These are phyloP conservation scores for Lampris incognitus DNA, from an alignment of 2,113 vertebrate genomes.

Conservation along the genomic window DNA sequence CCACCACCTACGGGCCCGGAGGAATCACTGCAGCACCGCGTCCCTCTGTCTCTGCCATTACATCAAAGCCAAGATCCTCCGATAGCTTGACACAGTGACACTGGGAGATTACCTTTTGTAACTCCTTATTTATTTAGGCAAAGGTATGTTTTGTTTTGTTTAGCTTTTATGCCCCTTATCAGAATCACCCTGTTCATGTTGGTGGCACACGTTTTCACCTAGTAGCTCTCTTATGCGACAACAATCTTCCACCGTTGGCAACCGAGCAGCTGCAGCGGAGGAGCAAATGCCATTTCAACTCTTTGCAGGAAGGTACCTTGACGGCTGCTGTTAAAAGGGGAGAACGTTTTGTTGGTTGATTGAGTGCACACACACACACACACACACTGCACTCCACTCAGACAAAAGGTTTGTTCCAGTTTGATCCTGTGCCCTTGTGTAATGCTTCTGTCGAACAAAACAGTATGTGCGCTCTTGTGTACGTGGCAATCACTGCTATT, in stretches of 20 bases:
- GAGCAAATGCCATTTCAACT: no score
- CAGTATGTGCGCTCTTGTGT: constrained; percentile 45
- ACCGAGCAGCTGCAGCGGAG: no score
- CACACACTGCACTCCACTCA: not conserved
- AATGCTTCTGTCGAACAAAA: constrained; percentile 43
- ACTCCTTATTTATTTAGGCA: no score
- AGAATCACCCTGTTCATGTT: no score
- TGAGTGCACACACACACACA: not conserved
- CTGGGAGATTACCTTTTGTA: not conserved
- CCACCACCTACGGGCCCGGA: constrained; percentile 25
- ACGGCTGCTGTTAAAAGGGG: no score
- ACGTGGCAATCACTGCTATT: constrained; percentile 41
- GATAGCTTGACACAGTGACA: constrained; percentile 38
- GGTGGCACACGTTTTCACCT: no score
- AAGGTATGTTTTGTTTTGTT: no score
- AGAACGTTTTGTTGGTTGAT: no score
- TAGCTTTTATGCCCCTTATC: no score
- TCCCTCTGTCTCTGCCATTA: constrained; percentile 83
- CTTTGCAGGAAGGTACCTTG: no score
- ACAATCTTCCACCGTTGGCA: no score
- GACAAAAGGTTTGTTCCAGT: constrained; percentile 22
- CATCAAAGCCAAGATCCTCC: constrained; percentile 70
- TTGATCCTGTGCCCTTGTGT: not conserved
- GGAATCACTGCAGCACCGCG: constrained; percentile 68
- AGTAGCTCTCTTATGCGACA: no score